Evolutionary conservation across 2,888 invertebrate genomes (phyloP), one percentile per base, ranked within the genome.

Genomic region (Boloria selene): DNA sequence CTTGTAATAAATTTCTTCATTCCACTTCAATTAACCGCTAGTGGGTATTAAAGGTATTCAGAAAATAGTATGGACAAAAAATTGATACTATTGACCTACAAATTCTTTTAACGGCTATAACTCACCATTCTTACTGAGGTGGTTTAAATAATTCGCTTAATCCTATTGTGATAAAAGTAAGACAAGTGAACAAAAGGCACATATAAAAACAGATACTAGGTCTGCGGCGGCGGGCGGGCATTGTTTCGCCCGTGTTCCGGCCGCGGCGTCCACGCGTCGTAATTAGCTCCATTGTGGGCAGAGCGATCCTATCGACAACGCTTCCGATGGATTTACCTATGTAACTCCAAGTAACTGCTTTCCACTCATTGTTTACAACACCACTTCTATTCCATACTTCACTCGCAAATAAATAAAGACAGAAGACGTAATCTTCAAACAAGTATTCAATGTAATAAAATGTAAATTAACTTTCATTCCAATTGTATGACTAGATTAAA

Each of bases 251-350:
- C 16, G 77, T 72, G 77, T 85, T 86, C 86, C 87, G 84, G 82
- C 78, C 74, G 67, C 70, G 61, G 69, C 73, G 72, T 74, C 80
- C 78, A 75, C 75, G 82, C 80, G 78, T 80, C 81, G 85, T 88
- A 92, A 91, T 91, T 92, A 90, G 84, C 81, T 86, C 88, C 82
- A 90, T 91, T 91, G 91, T 91, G 79, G 81, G 79, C 82, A 79
- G 74, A 71, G 78, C 75, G 90, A 90, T 91, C 78, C 79, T 88
- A 90, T 90, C 90, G 78, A 81, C 77, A 82, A 88, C 84, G 84
- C 88, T 87, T 89, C 88, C 90, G 87, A 90, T 88, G 88, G 86
- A 87, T 87, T 88, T 86, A 85, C 83, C 81, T 84, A 84, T 81
- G 81, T 83, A 84, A 58, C 47, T 49, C 13, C 3, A 58, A 82